Conservation (phyloP, 2,888 invertebrate genomes). For the Cyrtodaria siliqua region DNA sequence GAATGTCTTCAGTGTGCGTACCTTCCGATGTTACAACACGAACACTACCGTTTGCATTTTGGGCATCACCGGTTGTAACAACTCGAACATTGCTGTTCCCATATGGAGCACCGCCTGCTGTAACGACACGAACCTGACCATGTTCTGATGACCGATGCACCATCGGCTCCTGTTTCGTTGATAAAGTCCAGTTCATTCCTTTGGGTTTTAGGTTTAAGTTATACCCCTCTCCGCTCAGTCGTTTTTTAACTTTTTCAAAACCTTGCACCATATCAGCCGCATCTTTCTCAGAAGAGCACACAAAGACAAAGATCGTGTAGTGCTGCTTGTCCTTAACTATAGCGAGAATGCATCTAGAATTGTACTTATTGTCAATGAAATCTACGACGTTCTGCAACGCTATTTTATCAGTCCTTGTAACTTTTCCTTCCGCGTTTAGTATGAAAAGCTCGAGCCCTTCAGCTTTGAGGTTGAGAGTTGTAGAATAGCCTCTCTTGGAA, state of each 20-base stretch:
- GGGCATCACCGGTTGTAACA: not conserved
- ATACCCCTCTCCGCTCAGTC: constrained; percentile 57
- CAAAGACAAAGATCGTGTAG: constrained; percentile 69
- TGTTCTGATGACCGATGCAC: not conserved
- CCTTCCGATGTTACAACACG: not conserved
- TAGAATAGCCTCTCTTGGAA: constrained; percentile 66
- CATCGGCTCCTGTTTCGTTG: constrained; percentile 19
- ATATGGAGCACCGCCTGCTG: too few species aligned
- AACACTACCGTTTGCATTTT: constrained; percentile 1
- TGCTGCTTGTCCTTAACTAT: constrained; percentile 62
- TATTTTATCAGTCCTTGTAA: constrained; percentile 51
- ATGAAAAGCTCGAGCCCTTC: constrained; percentile 66
- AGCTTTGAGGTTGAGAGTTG: constrained; percentile 53
- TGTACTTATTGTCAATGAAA: constrained; percentile 66
- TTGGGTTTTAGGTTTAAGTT: constrained; percentile 51
- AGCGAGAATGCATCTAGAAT: constrained; percentile 64
- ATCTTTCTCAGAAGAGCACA: constrained; percentile 59
- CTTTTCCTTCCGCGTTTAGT: constrained; percentile 36
- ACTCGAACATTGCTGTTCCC: not conserved
- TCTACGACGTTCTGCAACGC: constrained; percentile 65
- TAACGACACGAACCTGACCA: not conserved
- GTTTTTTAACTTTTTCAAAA: constrained; percentile 44
- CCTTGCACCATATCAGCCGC: constrained; percentile 60
- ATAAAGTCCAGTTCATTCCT: constrained; percentile 56
- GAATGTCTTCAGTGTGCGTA: not conserved